Evolutionary conservation across 2,888 invertebrate species (phyloP).

Genomic region (Acanthosoma haemorrhoidale): DNA sequence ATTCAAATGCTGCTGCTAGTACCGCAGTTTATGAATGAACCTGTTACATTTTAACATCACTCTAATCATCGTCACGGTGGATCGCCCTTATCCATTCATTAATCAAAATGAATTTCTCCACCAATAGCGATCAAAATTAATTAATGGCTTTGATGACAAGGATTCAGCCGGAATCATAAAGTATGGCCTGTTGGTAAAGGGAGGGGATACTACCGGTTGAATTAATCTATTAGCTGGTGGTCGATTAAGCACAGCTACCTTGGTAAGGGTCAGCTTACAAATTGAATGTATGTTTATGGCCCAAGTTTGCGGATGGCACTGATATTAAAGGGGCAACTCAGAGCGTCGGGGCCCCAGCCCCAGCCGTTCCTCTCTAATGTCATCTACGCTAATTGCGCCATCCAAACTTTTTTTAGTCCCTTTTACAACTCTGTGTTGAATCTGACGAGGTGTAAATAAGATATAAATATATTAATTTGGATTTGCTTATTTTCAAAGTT

Average conservation of each 20-base stretch:
- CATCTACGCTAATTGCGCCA: not conserved
- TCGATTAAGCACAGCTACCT: not conserved
- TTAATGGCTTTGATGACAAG: not conserved
- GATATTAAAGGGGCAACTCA: not conserved
- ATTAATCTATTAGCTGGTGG: not conserved
- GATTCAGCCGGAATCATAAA: no score
- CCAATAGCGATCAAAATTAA: not conserved
- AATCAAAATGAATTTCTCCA: not conserved
- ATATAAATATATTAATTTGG: no score
- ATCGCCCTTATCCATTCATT: not conserved
- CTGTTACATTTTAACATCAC: no score
- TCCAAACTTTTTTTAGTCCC: not conserved
- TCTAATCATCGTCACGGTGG: no score
- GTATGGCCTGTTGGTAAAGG: not conserved
- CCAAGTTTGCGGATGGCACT: not conserved
- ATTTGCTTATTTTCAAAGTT: no score
- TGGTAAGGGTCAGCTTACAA: constrained; percentile 1
- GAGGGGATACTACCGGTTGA: not conserved
- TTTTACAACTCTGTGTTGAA: not conserved
- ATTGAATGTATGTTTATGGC: constrained; percentile 9
- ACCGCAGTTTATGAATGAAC: no score
- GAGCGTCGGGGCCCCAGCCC: no score
- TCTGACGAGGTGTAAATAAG: no score
- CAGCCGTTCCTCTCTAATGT: no score
- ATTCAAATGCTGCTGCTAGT: no score